Conservation (phyloP, 2,888 invertebrate species). For the Pollenia angustigena region DNA sequence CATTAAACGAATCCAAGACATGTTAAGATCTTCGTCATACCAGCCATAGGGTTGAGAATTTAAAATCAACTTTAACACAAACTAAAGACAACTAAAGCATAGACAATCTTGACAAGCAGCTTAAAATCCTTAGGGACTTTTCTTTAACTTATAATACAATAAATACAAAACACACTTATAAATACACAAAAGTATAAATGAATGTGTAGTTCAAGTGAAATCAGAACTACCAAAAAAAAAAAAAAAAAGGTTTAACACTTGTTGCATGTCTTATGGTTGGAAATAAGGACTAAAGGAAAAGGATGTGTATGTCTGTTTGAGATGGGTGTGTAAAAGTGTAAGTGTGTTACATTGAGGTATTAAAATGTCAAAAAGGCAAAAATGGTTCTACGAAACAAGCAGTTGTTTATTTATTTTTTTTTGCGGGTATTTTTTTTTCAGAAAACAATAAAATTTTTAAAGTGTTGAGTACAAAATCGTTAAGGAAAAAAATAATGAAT, state of each 20-base stretch:
- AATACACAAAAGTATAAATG: constrained; percentile 20
- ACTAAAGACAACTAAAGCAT: constrained; percentile 54
- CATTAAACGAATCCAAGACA: constrained; percentile 51
- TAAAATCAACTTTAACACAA: constrained; percentile 67
- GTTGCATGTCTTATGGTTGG: constrained; percentile 58
- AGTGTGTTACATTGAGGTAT: constrained; percentile 65
- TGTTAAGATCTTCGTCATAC: constrained; percentile 49
- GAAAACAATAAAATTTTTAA: constrained; percentile 63
- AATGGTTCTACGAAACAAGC: constrained; percentile 65
- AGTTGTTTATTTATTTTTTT: constrained; percentile 14
- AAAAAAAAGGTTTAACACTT: constrained; percentile 65
- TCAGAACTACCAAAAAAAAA: constrained; percentile 18
- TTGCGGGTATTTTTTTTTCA: neutral
- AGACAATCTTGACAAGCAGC: constrained; percentile 78
- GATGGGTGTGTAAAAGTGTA: constrained; percentile 6
- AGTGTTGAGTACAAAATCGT: constrained; percentile 43
- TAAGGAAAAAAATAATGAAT: constrained; percentile 29
- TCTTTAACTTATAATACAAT: constrained; percentile 41
- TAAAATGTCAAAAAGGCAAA: constrained; percentile 72
- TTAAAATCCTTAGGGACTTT: constrained; percentile 80
- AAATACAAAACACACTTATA: neutral
- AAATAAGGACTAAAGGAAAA: constrained; percentile 48
- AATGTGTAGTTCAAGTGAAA: constrained; percentile 28
- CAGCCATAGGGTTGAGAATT: constrained; percentile 59
- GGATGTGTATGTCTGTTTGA: constrained; percentile 7